These are phyloP conservation scores for Oligia latruncula DNA, from an alignment of 2,888 invertebrate genomes.

Conservation along the genomic window DNA sequence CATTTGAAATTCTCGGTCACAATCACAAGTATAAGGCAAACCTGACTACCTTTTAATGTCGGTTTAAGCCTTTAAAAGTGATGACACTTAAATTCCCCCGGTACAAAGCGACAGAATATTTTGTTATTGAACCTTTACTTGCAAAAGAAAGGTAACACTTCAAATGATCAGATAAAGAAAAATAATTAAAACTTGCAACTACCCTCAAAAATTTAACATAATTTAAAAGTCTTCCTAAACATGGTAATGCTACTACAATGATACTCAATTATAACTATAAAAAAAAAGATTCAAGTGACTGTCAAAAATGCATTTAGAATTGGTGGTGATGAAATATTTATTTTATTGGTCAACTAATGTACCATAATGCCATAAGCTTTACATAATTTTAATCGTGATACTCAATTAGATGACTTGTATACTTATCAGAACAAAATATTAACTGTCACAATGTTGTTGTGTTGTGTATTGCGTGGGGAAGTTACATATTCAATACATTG, in stretches of 20 bases:
- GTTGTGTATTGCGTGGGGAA: constrained; percentile 76
- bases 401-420: constrained; percentile 81
- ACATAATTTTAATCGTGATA: constrained; percentile 84
- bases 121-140: neutral
- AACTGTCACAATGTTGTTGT: constrained; percentile 80
- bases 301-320: constrained; percentile 86
- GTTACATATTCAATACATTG: constrained; percentile 27
- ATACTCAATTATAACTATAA: constrained; percentile 67
- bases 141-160: neutral
- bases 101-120: neutral
- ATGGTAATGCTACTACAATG: constrained; percentile 84
- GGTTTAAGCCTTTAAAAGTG: constrained; percentile 8
- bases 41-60: neutral
- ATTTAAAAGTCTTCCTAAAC: constrained; percentile 67
- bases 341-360: constrained; percentile 76
- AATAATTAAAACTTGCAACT: neutral
- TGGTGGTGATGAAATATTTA: constrained; percentile 81
- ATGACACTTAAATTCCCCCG: neutral
- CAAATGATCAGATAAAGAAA: neutral
- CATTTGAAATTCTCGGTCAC: constrained; percentile 9
- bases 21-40: neutral
- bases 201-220: constrained; percentile 15
- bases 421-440: constrained; percentile 79
- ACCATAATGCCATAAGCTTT: constrained; percentile 84
- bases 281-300: constrained; percentile 75